Evolutionary conservation across 2,888 invertebrate species (phyloP).

Genomic region (Anodontia alba): DNA sequence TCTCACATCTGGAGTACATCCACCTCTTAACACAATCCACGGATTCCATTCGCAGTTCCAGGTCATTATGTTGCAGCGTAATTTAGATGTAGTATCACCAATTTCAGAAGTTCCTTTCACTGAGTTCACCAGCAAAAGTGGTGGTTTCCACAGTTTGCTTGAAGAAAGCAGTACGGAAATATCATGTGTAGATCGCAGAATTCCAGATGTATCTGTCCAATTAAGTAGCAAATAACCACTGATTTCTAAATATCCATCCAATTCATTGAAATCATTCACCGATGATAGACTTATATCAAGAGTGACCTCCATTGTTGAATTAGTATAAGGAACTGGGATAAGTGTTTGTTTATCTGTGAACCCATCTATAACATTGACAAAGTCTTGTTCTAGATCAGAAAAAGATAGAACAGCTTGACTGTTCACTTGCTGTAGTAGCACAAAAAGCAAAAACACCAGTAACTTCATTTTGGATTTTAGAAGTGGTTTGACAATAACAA

Average conservation of each 20-base stretch:
- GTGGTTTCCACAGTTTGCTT: slow-evolving; percentile 47
- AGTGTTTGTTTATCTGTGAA: slow-evolving; percentile 17
- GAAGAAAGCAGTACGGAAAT: slow-evolving; percentile 25
- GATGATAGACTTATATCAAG: slow-evolving; percentile 48
- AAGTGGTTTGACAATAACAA: not conserved
- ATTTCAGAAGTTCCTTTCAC: slow-evolving; percentile 40
- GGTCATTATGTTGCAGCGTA: slow-evolving; percentile 33
- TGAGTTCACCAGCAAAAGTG: slow-evolving; percentile 51
- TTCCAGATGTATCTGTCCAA: slow-evolving; percentile 33
- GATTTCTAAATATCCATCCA: slow-evolving; percentile 53
- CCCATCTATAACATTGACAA: not conserved
- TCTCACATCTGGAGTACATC: slow-evolving; percentile 47
- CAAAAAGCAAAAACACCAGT: not conserved
- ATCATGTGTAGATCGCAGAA: not conserved
- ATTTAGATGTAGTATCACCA: slow-evolving; percentile 40
- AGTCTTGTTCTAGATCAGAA: no score
- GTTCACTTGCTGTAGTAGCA: not conserved
- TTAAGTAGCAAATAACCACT: slow-evolving; percentile 48
- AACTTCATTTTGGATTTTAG: not conserved
- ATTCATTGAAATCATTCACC: slow-evolving; percentile 51
- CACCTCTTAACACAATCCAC: slow-evolving; percentile 40
- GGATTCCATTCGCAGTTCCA: slow-evolving; percentile 46
- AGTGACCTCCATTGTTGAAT: slow-evolving; percentile 20
- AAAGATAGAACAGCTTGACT: not conserved
- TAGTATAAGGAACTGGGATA: slow-evolving; percentile 27